Conservation (phyloP, 2,113 vertebrate genomes). For the Vombatus ursinus region DNA sequence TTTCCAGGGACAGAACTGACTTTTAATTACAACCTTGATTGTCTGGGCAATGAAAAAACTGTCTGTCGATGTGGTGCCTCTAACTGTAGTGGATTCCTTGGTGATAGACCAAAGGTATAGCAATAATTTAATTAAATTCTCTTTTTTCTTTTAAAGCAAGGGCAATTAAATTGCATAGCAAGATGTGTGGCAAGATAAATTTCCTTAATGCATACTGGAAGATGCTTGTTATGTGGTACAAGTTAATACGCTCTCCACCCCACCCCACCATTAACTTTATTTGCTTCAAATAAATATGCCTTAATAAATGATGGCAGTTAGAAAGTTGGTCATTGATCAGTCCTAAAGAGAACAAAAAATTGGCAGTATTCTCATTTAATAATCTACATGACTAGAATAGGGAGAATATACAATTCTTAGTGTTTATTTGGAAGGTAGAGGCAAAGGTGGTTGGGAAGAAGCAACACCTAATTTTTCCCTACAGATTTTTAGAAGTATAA, state of each 20-base stretch:
- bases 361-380: neutral
- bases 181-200: neutral
- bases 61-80: constrained; percentile 95
- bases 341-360: neutral
- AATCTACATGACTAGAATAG: neutral
- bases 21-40: constrained; percentile 99
- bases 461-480: neutral
- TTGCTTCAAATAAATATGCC: neutral
- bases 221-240: neutral
- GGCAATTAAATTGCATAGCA: neutral
- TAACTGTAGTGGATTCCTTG: constrained; percentile 98
- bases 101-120: constrained; percentile 95
- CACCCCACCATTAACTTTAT: neutral
- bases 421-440: neutral
- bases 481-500: neutral
- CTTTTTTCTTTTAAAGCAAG: neutral
- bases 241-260: neutral
- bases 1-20: constrained; percentile 94
- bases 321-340: neutral
- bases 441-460: neutral
- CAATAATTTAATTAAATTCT: neutral
- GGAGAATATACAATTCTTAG: neutral
- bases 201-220: neutral
- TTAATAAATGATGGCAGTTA: neutral
- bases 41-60: constrained; percentile 97